phyloP scores from a whole-genome alignment of 2,797 vertebrate genomes.

The Catharus ustulatus region DNA sequence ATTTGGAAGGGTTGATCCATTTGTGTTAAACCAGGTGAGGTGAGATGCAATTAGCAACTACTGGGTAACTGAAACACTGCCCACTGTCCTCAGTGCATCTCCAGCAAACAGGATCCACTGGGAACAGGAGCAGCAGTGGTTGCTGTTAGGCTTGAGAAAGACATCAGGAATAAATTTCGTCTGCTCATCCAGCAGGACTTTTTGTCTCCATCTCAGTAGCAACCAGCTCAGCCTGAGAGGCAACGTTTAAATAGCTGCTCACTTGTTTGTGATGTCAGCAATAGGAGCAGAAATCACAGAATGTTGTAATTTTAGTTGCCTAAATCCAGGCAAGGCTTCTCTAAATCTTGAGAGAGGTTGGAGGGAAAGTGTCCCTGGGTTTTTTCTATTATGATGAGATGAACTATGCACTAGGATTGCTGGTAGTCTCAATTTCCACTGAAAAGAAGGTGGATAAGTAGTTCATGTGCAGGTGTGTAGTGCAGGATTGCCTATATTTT shows the following conservation, averaged over 20 bases:
- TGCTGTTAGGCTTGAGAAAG: not conserved
- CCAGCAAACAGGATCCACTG: not conserved
- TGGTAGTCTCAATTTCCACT: not conserved
- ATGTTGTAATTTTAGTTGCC: not conserved
- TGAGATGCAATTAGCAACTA: not conserved
- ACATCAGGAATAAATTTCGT: not conserved
- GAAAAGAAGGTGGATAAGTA: not conserved
- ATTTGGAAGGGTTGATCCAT: not conserved
- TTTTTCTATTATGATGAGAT: not conserved
- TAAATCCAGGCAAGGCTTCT: not conserved
- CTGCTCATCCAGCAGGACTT: not conserved
- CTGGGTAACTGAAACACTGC: not conserved
- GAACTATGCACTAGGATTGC: accelerated
- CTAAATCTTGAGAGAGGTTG: not conserved
- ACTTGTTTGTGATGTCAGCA: not conserved
- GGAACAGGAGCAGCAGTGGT: not conserved
- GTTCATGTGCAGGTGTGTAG: not conserved
- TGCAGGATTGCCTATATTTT: not conserved
- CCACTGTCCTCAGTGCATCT: not conserved
- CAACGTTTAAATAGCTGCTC: not conserved
- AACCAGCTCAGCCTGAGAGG: not conserved
- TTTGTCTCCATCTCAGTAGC: not conserved
- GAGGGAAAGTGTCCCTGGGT: not conserved
- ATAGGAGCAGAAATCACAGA: not conserved
- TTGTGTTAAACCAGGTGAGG: not conserved